Evolutionary conservation across 2,888 invertebrate genomes (phyloP), one percentile per base, ranked within the genome.

Genomic region (Teleiodes luculella): DNA sequence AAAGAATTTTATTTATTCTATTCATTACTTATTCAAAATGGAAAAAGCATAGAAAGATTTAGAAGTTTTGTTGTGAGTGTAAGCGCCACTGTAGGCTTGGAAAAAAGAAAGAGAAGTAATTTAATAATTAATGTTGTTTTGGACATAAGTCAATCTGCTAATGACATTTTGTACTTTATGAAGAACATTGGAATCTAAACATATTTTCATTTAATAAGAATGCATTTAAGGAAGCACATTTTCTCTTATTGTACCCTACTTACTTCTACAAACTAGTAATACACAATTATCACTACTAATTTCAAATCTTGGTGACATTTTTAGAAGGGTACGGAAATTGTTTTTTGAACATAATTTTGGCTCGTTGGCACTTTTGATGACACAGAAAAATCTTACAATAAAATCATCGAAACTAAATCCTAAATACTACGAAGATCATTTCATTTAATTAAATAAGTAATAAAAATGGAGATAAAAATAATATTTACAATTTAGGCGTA

Each of bases 281-380:
- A 82, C 76, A 80, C 74, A 72, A 65, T 67, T 72, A 76, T 70
- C 66, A 70, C 68, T 71, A 71, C 64, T 63, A 65, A 54, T 56
- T 62, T 62, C 61, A 39, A 58, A 57, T 58, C 60, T n/a, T 64
- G 57, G 62, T 59, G 60, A 58, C 61, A 67, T 63, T 48, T 33
- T 53, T 14, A 47, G 52, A 62, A 66, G 66, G 66, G 65, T 66
- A 70, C 69, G 67, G 24, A 28, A 43, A 41, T 18, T 41, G 18
- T n/a, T 43, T 28, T 24, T 43, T 24, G 28, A 43, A 24, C 28
- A 43, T 20, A 43, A 43, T 43, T 20, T 72, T 71, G 76, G 85
- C 85, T 78, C 85, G 72, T 86, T 87, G 87, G 87, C 87, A 87
- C 86, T 78, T 79, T 67, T 74, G 70, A 88, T 87, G 87, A 87